A percentile compares a stretch with the other conserved stretches of the same genome.
Conservation (phyloP, 2,113 vertebrate genomes). For the Nycticebus coucang region DNA sequence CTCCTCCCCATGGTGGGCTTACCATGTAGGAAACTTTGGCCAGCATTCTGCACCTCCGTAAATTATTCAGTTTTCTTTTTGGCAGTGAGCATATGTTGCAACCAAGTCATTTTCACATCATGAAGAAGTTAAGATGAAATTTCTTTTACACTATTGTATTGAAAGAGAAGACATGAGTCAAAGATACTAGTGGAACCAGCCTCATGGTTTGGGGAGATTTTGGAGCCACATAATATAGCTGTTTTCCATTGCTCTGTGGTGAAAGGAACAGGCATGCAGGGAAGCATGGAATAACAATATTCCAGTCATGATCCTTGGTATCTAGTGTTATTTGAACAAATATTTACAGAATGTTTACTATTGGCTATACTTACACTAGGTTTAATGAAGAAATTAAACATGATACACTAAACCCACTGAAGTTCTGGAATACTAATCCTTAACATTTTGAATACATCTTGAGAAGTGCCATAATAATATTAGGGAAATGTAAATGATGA, state of each 20-base stretch:
- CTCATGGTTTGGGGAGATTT: conserved; percentile 56
- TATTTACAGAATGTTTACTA: not conserved
- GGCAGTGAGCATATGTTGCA: not conserved
- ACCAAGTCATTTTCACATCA: conserved; percentile 53
- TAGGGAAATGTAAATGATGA: not conserved
- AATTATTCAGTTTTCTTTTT: conserved; percentile 74
- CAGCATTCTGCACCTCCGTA: conserved; percentile 45
- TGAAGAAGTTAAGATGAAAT: conserved; percentile 66
- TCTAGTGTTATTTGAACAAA: not conserved
- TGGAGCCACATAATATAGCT: not conserved
- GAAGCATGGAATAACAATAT: not conserved
- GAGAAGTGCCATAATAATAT: not conserved
- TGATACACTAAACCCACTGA: not conserved
- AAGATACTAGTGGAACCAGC: conserved; percentile 53
- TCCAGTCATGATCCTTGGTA: not conserved
- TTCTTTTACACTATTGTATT: conserved; percentile 56
- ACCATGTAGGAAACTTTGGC: not conserved
- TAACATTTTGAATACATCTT: not conserved
- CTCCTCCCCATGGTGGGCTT: not conserved
- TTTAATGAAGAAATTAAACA: not conserved
- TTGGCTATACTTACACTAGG: not conserved
- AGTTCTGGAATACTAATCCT: not conserved
- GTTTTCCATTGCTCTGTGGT: not conserved
- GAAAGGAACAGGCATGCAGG: conserved; percentile 26
- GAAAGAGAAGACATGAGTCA: conserved; percentile 32